Percentiles rank a stretch among this genome's conserved stretches.
Evolutionary conservation across 2,888 invertebrate genomes (phyloP).

Genomic region (Epirrhoe tristata): DNA sequence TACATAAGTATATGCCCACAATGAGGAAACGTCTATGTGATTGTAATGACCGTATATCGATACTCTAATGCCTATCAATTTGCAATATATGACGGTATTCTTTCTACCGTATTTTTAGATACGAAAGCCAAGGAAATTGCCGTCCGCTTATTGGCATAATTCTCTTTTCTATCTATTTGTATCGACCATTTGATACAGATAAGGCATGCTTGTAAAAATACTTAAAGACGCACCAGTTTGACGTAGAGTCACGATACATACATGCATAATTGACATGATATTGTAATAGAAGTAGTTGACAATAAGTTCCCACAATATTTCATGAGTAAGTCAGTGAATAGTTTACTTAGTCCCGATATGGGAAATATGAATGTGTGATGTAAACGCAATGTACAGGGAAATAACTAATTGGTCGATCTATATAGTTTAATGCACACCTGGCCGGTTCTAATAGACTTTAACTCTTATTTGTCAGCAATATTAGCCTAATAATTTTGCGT

Average conservation of each 20-base stretch:
- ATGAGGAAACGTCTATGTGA: constrained; percentile 64
- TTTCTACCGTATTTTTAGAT: constrained; percentile 2
- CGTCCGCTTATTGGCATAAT: neutral
- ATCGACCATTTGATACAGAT: neutral
- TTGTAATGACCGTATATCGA: constrained; percentile 49
- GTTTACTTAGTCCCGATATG: constrained; percentile 5
- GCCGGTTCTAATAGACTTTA: constrained; percentile 12
- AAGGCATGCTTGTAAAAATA: neutral
- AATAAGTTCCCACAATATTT: neutral
- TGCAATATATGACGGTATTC: constrained; percentile 14
- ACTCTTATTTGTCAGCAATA: constrained; percentile 18
- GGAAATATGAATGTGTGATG: constrained; percentile 14
- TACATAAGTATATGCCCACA: constrained; percentile 51
- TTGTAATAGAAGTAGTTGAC: neutral
- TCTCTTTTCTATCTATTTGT: neutral
- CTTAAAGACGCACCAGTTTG: neutral
- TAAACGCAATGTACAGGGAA: constrained; percentile 5
- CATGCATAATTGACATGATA: neutral
- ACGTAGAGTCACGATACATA: neutral
- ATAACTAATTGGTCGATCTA: constrained; percentile 4
- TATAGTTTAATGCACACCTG: constrained; percentile 5
- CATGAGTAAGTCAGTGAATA: constrained; percentile 4
- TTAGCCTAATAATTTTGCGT: constrained; percentile 22
- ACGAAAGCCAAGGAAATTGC: neutral
- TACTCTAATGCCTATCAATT: constrained; percentile 49